phyloP scores from a whole-genome alignment of 2,888 invertebrate genomes.

The Drosophila nigritarsus region DNA sequence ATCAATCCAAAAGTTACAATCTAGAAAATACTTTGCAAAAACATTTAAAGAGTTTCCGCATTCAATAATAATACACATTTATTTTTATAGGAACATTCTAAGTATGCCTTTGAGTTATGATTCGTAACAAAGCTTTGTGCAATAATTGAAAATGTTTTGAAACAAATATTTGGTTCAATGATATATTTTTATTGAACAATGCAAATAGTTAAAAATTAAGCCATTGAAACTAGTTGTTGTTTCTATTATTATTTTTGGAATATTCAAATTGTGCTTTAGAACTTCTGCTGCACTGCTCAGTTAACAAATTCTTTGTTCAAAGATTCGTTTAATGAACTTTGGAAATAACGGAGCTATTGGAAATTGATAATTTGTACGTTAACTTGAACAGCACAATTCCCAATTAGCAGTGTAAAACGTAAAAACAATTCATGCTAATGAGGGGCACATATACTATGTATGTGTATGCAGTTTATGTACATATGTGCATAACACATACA shows the following conservation, averaged over 20 bases:
- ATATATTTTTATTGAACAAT: background rate
- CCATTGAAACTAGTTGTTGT: background rate
- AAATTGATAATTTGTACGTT: background rate
- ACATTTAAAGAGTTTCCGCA: background rate
- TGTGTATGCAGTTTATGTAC: background rate
- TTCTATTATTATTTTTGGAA: background rate
- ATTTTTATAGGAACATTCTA: background rate
- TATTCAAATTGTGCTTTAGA: background rate
- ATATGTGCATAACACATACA: background rate
- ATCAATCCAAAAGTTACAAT: background rate
- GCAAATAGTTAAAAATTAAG: background rate
- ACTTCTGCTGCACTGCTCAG: background rate
- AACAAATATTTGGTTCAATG: background rate
- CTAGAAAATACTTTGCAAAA: background rate
- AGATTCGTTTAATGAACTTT: background rate
- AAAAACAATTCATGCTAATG: constrained; percentile 10
- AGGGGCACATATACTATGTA: background rate
- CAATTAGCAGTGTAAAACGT: constrained; percentile 1
- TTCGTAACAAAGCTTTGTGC: background rate
- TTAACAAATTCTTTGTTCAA: background rate
- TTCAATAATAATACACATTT: background rate
- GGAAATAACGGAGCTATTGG: background rate
- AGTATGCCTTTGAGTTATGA: background rate
- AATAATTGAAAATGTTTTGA: background rate
- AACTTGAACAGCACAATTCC: background rate